Conservation (phyloP, 2,113 vertebrate species). For the Anguilla rostrata region DNA sequence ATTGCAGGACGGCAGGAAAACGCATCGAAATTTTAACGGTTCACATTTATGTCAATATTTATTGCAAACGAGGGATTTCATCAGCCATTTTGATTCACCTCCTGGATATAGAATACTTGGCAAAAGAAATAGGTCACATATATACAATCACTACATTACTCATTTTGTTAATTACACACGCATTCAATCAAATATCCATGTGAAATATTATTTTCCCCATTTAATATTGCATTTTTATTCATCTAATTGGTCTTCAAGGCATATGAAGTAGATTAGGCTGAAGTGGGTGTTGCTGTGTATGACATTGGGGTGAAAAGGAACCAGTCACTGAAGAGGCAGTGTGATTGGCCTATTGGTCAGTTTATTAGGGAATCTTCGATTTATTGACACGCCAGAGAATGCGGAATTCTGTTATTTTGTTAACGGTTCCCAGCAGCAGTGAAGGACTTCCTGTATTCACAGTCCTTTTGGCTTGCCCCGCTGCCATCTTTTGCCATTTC, state of each 20-base stretch:
- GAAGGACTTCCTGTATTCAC: neutral
- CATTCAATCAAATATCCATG: neutral
- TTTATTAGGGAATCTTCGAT: constrained; percentile 21
- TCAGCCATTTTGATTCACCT: neutral
- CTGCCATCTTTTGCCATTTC: neutral
- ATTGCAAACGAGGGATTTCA: neutral
- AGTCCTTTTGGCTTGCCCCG: neutral
- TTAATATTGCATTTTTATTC: neutral
- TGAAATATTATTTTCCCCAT: neutral
- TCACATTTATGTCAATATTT: neutral
- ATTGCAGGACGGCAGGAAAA: neutral
- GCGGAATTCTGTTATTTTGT: constrained; percentile 6
- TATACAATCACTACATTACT: neutral
- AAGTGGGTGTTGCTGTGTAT: neutral
- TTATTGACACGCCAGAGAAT: constrained; percentile 18
- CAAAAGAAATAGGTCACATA: neutral
- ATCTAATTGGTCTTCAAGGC: neutral
- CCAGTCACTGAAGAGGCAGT: neutral
- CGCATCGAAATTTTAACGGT: neutral
- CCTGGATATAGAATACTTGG: neutral
- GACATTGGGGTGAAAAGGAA: neutral
- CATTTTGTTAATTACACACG: neutral
- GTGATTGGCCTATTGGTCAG: constrained; percentile 5
- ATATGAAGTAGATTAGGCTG: neutral
- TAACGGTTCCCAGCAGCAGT: constrained; percentile 14